These are phyloP conservation scores for Coptotermes formosanus DNA, from an alignment of 1,140 invertebrate species.

Conservation along the genomic window DNA sequence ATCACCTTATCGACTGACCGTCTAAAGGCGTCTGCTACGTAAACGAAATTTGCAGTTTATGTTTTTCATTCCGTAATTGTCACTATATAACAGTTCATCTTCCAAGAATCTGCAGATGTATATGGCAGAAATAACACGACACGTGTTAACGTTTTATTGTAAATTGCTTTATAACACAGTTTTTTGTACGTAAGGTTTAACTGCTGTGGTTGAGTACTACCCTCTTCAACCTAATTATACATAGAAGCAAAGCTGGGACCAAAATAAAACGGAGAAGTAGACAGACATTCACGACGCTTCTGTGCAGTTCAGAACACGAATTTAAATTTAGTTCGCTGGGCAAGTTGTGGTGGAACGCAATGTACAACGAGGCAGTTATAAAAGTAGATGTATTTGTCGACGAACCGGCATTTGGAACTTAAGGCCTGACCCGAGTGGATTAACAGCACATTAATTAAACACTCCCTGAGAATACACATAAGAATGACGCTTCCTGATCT, in stretches of 20 bases:
- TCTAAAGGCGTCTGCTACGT: too few relatives aligned
- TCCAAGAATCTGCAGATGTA: too few relatives aligned
- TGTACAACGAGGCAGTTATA: neutral
- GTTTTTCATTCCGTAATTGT: too few relatives aligned
- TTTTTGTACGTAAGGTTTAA: neutral
- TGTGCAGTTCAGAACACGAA: neutral
- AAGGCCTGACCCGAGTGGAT: neutral
- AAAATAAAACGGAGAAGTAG: neutral
- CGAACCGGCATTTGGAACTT: neutral
- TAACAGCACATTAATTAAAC: neutral
- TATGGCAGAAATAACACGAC: too few relatives aligned
- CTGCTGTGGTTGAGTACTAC: neutral
- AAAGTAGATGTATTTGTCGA: neutral
- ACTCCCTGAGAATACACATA: neutral
- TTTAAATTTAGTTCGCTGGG: slow-evolving; percentile 14
- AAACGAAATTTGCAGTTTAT: too few relatives aligned
- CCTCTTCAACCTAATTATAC: slow-evolving; percentile 20
- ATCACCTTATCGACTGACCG: too few relatives aligned
- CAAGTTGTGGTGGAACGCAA: neutral
- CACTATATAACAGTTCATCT: too few relatives aligned
- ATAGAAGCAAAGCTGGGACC: neutral
- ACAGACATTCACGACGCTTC: neutral
- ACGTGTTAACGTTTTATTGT: too few relatives aligned
- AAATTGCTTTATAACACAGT: too few relatives aligned
- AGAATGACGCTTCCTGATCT: neutral